Conservation (phyloP, 1,140 invertebrate genomes). For the Panagrolaimus sp. region DNA sequence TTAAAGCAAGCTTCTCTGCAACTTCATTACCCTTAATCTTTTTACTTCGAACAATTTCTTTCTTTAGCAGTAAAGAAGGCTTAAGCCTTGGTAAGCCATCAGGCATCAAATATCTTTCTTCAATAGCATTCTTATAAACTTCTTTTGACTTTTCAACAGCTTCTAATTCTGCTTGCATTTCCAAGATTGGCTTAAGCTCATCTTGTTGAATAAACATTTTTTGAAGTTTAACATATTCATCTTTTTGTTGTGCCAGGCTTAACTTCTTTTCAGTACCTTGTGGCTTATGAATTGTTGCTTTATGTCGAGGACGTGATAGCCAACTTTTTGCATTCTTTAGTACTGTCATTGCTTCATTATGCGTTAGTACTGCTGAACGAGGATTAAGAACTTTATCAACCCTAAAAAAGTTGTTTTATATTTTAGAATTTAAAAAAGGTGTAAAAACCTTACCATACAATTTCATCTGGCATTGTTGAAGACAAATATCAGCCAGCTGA, state of each 20-base stretch:
- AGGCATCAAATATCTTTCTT: neutral
- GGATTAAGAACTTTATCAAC: neutral
- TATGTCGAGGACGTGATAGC: neutral
- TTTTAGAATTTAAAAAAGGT: too few species aligned
- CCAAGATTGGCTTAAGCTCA: neutral
- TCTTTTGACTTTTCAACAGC: neutral
- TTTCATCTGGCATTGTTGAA: too few species aligned
- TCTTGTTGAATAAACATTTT: neutral
- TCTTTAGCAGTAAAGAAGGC: neutral
- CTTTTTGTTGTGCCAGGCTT: neutral
- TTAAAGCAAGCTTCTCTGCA: neutral
- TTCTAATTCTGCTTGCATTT: neutral
- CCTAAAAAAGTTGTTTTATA: neutral
- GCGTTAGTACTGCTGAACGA: neutral
- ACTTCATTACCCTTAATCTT: neutral
- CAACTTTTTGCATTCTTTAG: neutral
- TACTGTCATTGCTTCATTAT: neutral
- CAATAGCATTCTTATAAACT: neutral
- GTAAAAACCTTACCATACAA: too few species aligned
- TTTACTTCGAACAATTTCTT: neutral
- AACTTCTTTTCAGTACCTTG: neutral
- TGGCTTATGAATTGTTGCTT: neutral
- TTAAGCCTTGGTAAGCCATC: neutral
- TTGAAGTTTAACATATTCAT: neutral
- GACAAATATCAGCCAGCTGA: too few species aligned